phyloP scores from a whole-genome alignment of 2,888 invertebrate species.

The Diadegma fenestrale region DNA sequence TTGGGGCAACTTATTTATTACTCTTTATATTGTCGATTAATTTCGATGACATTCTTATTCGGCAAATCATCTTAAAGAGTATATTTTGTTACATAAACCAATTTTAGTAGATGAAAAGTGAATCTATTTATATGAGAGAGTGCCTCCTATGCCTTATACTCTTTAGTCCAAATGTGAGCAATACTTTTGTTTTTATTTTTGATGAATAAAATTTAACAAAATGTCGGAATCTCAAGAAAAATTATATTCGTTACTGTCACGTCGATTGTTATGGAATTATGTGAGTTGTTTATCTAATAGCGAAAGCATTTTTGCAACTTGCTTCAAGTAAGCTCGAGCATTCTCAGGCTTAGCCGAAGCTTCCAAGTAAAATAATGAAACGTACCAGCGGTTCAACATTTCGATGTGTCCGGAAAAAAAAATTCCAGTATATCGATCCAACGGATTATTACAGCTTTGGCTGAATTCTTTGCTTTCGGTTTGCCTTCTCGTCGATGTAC shows the following conservation, averaged over 20 bases:
- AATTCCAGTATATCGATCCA: not conserved
- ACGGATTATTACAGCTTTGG: not conserved
- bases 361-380: not conserved
- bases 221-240: not conserved
- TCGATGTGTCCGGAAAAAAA: not conserved
- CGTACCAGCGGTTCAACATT: not conserved
- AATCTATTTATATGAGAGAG: not conserved
- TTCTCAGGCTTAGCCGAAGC: not conserved
- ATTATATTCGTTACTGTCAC: not conserved
- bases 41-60: not conserved
- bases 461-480: not conserved
- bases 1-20: not conserved
- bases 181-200: conserved; percentile 17
- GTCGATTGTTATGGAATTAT: not conserved
- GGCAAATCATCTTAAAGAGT: not conserved
- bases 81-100: not conserved
- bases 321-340: not conserved
- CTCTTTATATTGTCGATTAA: not conserved
- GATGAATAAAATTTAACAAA: not conserved
- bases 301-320: not conserved
- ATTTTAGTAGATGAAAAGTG: not conserved
- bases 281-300: not conserved
- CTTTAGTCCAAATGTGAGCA: not conserved
- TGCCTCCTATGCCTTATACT: conserved; percentile 4
- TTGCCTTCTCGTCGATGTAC: not conserved